phyloP scores from a whole-genome alignment of 1,140 invertebrate species.

The Diabrotica virgifera region DNA sequence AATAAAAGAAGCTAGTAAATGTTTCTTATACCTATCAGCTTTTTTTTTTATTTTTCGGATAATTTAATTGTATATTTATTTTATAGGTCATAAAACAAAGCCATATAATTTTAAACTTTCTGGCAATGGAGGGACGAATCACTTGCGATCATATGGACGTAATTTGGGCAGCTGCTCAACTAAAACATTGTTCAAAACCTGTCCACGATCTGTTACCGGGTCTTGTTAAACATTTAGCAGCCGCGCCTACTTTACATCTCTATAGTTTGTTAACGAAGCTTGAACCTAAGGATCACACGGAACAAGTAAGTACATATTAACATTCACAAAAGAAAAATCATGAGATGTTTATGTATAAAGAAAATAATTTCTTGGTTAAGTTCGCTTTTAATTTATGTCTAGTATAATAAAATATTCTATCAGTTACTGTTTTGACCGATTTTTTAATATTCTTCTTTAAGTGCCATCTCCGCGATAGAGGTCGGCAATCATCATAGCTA shows the following conservation, averaged over 20 bases:
- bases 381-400: no score
- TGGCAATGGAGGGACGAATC: conserved; percentile 87
- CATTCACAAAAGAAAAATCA: background rate
- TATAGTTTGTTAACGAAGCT: conserved; percentile 80
- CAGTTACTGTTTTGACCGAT: no score
- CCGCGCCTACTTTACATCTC: conserved; percentile 81
- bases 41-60: no score
- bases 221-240: conserved; percentile 85
- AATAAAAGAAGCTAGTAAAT: no score
- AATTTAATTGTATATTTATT: background rate
- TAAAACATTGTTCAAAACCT: conserved; percentile 91
- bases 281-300: conserved; percentile 87
- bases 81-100: conserved; percentile 86
- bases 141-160: conserved; percentile 88
- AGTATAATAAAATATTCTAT: no score
- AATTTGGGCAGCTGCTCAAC: conserved; percentile 89
- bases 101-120: conserved; percentile 87
- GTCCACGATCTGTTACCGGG: conserved; percentile 88
- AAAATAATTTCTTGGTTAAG: no score
- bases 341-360: background rate
- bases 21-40: no score
- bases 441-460: no score
- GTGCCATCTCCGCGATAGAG: no score
- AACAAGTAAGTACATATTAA: conserved; percentile 66
- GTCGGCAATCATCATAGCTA: no score